phyloP scores from a whole-genome alignment of 2,888 invertebrate species.

The Anthrax anthrax region DNA sequence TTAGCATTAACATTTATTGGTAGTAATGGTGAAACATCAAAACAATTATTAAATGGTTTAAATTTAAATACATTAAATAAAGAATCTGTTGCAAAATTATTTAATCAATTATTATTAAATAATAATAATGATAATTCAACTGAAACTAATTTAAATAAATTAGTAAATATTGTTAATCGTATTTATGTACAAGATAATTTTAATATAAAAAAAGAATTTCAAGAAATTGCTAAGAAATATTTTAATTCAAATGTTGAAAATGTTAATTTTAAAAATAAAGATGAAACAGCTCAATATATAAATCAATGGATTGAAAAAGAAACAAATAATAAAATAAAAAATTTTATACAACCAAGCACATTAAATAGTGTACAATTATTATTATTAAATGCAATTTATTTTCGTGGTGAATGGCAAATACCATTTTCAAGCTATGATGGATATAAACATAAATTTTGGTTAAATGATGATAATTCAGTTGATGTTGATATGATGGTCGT shows the following conservation, averaged over 20 bases:
- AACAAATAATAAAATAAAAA: slow-evolving; percentile 70
- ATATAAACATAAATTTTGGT: slow-evolving; percentile 46
- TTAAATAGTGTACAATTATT: slow-evolving; percentile 49
- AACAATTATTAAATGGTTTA: slow-evolving; percentile 42
- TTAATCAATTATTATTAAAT: neutral
- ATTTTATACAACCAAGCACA: slow-evolving; percentile 47
- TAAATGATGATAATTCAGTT: slow-evolving; percentile 36
- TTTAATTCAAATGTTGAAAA: slow-evolving; percentile 50
- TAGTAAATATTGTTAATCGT: neutral
- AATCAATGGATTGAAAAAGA: slow-evolving; percentile 69
- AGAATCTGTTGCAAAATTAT: slow-evolving; percentile 15
- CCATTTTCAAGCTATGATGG: slow-evolving; percentile 48
- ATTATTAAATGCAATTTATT: slow-evolving; percentile 71
- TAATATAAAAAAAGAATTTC: slow-evolving; percentile 25
- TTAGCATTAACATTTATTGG: slow-evolving; percentile 60
- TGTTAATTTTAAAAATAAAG: slow-evolving; percentile 43
- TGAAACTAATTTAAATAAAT: neutral
- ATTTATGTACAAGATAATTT: neutral
- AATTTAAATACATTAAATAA: slow-evolving; percentile 34
- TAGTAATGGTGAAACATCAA: slow-evolving; percentile 45
- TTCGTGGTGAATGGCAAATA: slow-evolving; percentile 63
- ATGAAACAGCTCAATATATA: slow-evolving; percentile 42
- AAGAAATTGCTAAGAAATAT: slow-evolving; percentile 41
- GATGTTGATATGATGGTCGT: slow-evolving; percentile 56
- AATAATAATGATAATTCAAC: too few species aligned